Conservation (phyloP, 92 coral and sea anemone species). For the Epizoanthus ramosus region DNA sequence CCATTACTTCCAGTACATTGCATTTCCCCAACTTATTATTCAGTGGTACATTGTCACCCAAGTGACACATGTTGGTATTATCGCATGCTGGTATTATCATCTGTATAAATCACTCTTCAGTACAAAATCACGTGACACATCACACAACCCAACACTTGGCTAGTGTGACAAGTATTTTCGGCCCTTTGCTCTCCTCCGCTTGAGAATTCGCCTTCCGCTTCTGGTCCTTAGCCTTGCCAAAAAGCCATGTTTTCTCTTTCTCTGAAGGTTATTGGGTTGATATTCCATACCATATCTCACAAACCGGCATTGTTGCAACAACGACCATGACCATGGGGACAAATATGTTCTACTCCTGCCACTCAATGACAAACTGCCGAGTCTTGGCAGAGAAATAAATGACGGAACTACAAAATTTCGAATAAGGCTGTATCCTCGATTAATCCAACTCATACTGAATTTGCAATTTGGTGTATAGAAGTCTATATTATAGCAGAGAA, state of each 20-base stretch:
- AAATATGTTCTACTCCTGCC: background rate
- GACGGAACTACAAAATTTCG: slow-evolving; percentile 48
- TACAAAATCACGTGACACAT: no score
- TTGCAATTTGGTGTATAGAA: background rate
- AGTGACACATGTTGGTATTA: no score
- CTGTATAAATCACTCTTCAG: no score
- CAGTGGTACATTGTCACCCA: no score
- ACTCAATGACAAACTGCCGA: background rate
- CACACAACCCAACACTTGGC: background rate
- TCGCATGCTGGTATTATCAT: no score
- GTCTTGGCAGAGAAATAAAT: background rate
- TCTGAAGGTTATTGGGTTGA: slow-evolving; percentile 89
- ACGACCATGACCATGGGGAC: slow-evolving; percentile 3
- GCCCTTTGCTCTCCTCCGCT: slow-evolving; percentile 85
- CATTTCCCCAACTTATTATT: no score
- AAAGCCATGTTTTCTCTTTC: slow-evolving; percentile 96
- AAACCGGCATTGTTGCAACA: slow-evolving; percentile 80
- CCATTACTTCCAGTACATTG: no score
- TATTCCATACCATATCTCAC: slow-evolving; percentile 94
- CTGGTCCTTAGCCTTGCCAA: slow-evolving; percentile 81
- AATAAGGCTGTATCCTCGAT: slow-evolving; percentile 57
- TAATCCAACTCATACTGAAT: slow-evolving; percentile 73
- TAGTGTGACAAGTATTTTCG: slow-evolving; percentile 92
- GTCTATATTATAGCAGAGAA: background rate
- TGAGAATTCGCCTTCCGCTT: slow-evolving; percentile 85